Percentiles rank a stretch among this genome's conserved stretches.
These are phyloP conservation scores for Plagodis pulveraria DNA, from an alignment of 2,888 invertebrate genomes.

Conservation along the genomic window DNA sequence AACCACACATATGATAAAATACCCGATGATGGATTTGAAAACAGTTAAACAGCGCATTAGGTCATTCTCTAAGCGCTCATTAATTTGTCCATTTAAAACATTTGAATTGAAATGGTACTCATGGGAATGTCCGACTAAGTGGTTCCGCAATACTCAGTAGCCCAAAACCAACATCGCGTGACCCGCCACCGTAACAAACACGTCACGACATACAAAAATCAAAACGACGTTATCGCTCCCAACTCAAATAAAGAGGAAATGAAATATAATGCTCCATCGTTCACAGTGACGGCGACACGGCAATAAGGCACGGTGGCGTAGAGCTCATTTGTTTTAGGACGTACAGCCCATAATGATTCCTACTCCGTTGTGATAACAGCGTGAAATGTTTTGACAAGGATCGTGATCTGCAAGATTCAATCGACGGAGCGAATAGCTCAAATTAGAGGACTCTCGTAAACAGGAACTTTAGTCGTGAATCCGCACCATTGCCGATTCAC, in stretches of 20 bases:
- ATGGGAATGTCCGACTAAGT: slow-evolving; percentile 5
- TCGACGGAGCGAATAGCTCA: slow-evolving; percentile 29
- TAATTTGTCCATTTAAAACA: slow-evolving; percentile 20
- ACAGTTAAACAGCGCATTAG: slow-evolving; percentile 2
- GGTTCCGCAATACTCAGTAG: slow-evolving; percentile 5
- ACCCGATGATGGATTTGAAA: slow-evolving; percentile 3
- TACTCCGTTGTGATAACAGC: slow-evolving; percentile 2
- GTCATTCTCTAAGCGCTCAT: slow-evolving; percentile 16
- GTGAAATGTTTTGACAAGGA: not conserved
- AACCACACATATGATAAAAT: too few relatives aligned
- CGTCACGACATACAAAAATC: slow-evolving; percentile 34
- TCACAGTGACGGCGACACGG: slow-evolving; percentile 4
- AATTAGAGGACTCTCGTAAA: slow-evolving; percentile 43
- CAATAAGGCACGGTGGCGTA: slow-evolving; percentile 2
- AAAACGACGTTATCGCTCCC: slow-evolving; percentile 31
- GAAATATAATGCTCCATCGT: slow-evolving; percentile 28
- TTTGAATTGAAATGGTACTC: slow-evolving; percentile 1
- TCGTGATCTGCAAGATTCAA: slow-evolving; percentile 29
- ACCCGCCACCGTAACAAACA: slow-evolving; percentile 12
- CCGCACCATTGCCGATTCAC: not conserved
- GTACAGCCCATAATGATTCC: not conserved
- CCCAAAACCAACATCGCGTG: slow-evolving; percentile 21
- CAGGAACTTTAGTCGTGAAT: slow-evolving; percentile 22
- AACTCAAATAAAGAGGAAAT: slow-evolving; percentile 29
- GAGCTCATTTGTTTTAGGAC: not conserved